Percentiles rank a stretch among this genome's conserved stretches.
Evolutionary conservation across 2,797 vertebrate species (phyloP).

Genomic region (Periophthalmus magnuspinnatus): DNA sequence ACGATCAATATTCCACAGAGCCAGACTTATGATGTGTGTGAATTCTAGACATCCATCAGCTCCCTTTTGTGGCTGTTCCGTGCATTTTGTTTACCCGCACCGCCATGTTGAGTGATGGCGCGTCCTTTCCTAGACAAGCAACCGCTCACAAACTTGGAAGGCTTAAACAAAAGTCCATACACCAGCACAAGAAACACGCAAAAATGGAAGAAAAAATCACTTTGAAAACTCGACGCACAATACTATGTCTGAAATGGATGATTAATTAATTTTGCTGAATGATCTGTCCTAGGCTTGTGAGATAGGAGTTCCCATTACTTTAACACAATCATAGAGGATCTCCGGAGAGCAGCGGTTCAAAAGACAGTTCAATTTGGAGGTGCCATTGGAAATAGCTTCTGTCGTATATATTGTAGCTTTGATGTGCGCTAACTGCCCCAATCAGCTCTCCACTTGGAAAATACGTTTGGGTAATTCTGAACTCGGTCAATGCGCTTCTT

Average conservation of each 20-base stretch:
- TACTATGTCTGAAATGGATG: constrained; percentile 69
- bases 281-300: constrained; percentile 67
- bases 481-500: constrained; percentile 28
- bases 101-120: constrained; percentile 11
- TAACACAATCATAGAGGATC: constrained; percentile 67
- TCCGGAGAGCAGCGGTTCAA: constrained; percentile 72
- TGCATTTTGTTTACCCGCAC: constrained; percentile 47
- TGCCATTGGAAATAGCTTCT: constrained; percentile 62
- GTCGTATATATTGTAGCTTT: constrained; percentile 60
- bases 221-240: constrained; percentile 69
- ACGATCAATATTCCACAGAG: constrained; percentile 42
- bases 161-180: constrained; percentile 30
- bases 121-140: constrained; percentile 29
- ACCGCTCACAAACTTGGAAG: constrained; percentile 29
- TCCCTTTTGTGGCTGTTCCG: constrained; percentile 25
- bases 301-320: constrained; percentile 73
- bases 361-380: constrained; percentile 69
- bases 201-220: constrained; percentile 51
- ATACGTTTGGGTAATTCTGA: constrained; percentile 44
- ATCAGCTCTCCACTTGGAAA: constrained; percentile 61
- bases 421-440: constrained; percentile 68
- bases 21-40: constrained; percentile 22
- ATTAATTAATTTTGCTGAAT: constrained; percentile 72
- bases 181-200: constrained; percentile 45
- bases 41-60: constrained; percentile 39